A percentile compares a stretch with the other conserved stretches of the same genome.
phyloP scores from a whole-genome alignment of 1,140 invertebrate species.

The Chironomus tepperi region DNA sequence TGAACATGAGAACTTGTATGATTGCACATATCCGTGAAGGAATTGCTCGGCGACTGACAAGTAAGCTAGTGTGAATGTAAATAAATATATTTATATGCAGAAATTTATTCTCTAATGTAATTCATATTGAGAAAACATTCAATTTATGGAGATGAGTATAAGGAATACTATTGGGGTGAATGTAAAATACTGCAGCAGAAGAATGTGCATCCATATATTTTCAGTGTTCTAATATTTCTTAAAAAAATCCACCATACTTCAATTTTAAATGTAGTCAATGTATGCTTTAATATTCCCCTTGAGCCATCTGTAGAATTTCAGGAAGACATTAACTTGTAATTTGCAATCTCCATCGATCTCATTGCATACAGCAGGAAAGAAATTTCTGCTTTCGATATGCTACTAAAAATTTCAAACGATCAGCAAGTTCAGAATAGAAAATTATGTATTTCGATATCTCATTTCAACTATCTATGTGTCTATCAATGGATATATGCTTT shows the following conservation, averaged over 20 bases:
- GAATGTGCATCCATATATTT: no score
- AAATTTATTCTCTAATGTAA: constrained; percentile 3
- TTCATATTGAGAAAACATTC: constrained; percentile 7
- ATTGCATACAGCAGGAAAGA: neutral
- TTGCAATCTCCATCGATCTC: constrained; percentile 21
- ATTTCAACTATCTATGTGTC: neutral
- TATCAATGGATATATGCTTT: neutral
- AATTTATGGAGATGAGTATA: neutral
- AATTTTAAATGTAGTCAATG: neutral
- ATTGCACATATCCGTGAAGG: constrained; percentile 11
- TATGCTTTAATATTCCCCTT: neutral
- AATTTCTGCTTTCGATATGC: neutral
- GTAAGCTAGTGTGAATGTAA: neutral
- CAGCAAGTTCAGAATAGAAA: neutral
- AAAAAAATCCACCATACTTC: neutral
- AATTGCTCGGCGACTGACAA: neutral
- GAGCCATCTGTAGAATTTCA: constrained; percentile 16
- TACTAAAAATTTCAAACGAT: neutral
- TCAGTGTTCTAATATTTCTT: neutral
- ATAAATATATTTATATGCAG: neutral
- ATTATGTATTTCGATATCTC: constrained; percentile 9
- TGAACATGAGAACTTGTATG: neutral
- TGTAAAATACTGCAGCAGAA: no score
- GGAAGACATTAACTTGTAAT: constrained; percentile 18
- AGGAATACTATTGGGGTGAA: neutral